Base-by-base conservation (phyloP, 2,113 vertebrate species). In the Periophthalmus modestus region DNA sequence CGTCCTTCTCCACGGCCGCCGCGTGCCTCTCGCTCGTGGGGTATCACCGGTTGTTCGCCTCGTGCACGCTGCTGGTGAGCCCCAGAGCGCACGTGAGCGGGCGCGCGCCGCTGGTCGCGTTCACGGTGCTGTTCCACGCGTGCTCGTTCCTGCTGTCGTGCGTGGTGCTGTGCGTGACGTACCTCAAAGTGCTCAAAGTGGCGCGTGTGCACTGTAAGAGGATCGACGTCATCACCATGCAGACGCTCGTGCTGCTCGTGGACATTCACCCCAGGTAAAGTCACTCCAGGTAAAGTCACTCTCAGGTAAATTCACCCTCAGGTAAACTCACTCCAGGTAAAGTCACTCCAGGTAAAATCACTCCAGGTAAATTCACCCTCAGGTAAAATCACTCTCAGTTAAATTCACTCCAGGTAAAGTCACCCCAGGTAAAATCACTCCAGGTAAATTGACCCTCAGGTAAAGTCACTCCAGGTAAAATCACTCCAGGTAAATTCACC, bases 241-340 rank as follows among this genome's bases (percentile, higher is more conserved):
- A 99, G 93, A 98, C 98, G 15, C 93, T 99, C 28, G 96, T 99
- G 86, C 93, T 99, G 87, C 94, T 99, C 0, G 98, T 98, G 92
- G 98, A 99, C 88, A 96, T 99, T 78, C 98, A 99, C 52, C 98
- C 98, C 82, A 99, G 98, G 98, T 99, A 93, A 96, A n/a, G n/a
- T n/a, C n/a, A n/a, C n/a, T n/a, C n/a, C n/a, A n/a, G n/a, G n/a
- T n/a, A n/a, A n/a, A n/a, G n/a, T n/a, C n/a, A n/a, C n/a, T n/a
- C n/a, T n/a, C n/a, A n/a, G n/a, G n/a, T n/a, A n/a, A n/a, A n/a
- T n/a, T n/a, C n/a, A n/a, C n/a, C n/a, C n/a, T n/a, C n/a, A n/a
- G n/a, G n/a, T n/a, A n/a, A n/a, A n/a, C n/a, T n/a, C n/a, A n/a
- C n/a, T n/a, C n/a, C n/a, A n/a, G n/a, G n/a, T n/a, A n/a, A n/a